Conservation (phyloP, 2,888 invertebrate genomes). For the Cephus sareptanus region DNA sequence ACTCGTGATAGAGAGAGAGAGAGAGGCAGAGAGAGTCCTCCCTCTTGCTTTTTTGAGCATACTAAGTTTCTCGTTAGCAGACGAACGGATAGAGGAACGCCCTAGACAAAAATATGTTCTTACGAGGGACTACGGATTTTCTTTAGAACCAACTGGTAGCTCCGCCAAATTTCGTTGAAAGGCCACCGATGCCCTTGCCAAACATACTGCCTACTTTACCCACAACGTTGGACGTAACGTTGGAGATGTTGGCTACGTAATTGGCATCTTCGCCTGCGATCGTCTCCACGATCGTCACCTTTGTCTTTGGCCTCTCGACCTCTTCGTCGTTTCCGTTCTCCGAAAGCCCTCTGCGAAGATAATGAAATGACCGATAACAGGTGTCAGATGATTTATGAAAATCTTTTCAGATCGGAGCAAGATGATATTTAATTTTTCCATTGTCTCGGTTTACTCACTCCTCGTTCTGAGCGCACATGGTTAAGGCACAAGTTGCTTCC, state of each 20-base stretch:
- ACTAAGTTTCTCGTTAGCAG: constrained; percentile 12
- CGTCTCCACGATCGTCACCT: constrained; percentile 72
- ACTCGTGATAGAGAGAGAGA: not conserved
- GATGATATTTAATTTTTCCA: not conserved
- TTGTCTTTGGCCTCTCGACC: constrained; percentile 71
- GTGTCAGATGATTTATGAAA: too few species aligned
- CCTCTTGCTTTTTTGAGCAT: not conserved
- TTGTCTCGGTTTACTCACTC: constrained; percentile 66
- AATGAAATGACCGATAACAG: not conserved
- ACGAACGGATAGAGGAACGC: constrained; percentile 48
- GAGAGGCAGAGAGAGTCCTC: not conserved
- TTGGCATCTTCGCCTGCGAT: constrained; percentile 77
- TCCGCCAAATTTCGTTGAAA: constrained; percentile 89
- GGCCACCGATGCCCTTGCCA: constrained; percentile 90
- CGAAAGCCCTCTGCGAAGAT: constrained; percentile 56
- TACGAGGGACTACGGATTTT: constrained; percentile 1
- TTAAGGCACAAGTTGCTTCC: constrained; percentile 92
- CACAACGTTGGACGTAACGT: constrained; percentile 86
- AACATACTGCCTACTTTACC: constrained; percentile 91
- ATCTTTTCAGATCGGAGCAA: not conserved
- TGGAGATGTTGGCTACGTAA: constrained; percentile 80
- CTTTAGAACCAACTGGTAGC: constrained; percentile 86
- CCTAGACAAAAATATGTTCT: constrained; percentile 43
- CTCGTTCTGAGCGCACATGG: constrained; percentile 82
- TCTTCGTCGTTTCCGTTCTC: constrained; percentile 71